These are phyloP conservation scores for Xiphydria camelus DNA, from an alignment of 2,888 invertebrate genomes.

Conservation along the genomic window DNA sequence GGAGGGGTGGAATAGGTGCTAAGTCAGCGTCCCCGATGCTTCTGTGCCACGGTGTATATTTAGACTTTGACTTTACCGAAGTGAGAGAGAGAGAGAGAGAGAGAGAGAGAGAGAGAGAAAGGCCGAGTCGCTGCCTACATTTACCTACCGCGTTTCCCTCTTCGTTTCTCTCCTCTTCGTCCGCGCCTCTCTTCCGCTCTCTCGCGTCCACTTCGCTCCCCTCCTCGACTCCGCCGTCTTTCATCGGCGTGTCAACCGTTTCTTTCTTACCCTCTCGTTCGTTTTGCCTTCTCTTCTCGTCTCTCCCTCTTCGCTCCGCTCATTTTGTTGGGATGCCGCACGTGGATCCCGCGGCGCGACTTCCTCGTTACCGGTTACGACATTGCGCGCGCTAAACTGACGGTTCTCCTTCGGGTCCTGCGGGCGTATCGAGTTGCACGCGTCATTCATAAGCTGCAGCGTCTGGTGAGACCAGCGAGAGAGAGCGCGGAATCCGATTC, in stretches of 20 bases:
- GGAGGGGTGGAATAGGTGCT: constrained; percentile 5
- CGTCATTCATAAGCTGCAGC: neutral
- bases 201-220: neutral
- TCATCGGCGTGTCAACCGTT: too few relatives aligned
- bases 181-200: neutral
- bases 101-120: too few relatives aligned
- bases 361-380: neutral
- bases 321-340: neutral
- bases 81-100: too few relatives aligned
- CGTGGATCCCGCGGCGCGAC: neutral
- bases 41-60: constrained; percentile 19
- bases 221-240: too few relatives aligned
- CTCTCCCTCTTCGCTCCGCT: neutral
- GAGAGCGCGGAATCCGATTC: too few relatives aligned
- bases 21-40: constrained; percentile 14
- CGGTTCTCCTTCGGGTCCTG: neutral
- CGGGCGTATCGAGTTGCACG: neutral
- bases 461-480: too few relatives aligned
- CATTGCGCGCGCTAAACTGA: too few relatives aligned
- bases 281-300: neutral
- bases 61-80: constrained; percentile 17
- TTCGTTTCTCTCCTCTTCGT: constrained; percentile 3
- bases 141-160: neutral
- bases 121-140: constrained; percentile 2
- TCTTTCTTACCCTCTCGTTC: neutral